Evolutionary conservation across 2,113 vertebrate species (phyloP), one percentile per base, ranked within the genome.

Genomic region (Peromyscus polionotus): DNA sequence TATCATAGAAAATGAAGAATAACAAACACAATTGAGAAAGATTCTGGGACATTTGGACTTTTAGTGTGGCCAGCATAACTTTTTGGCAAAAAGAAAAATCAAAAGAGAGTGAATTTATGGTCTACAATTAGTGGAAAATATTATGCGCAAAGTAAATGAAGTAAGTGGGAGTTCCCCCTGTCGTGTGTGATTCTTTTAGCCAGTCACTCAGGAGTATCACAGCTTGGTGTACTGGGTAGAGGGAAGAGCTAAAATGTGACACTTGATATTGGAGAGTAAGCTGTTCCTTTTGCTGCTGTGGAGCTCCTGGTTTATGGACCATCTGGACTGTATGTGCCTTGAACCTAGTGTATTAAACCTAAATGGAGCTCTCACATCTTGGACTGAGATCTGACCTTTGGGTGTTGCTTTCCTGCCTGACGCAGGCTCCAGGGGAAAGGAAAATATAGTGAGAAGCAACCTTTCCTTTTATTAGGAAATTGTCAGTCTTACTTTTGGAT

Each of bases 61-160:
- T 98, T 98, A 96, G 98, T 98, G 97, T 98, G 97, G 97, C 97
- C 98, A 98, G 98, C 93, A 98, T 99, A 98, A 98, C 98, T 98
- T 33, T 98, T 99, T 97, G 88, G 79, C 28, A 83, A 80, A 93
- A 91, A 93, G 31, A 36, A 93, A 94, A 92, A 83, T 68, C 67
- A 70, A 81, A 75, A 59, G n/a, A 36, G 17, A 36, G 17, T 98
- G 98, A 98, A 98, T 99, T 99, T 98, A 98, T 98, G 98, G 98
- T 98, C 98, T 98, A 97, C 98, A 98, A 98, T 98, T 99, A 98
- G 98, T 99, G 98, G 99, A 99, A 99, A 99, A 98, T 99, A 98
- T 99, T 99, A 98, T 98, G 98, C 98, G 98, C 98, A 98, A 99
- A 99, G 96, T 99, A 98, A 99, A 98, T 98, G 98, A 99, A 99